Percentiles rank a stretch among this genome's conserved stretches.
These are phyloP conservation scores for Palloptera scutellata DNA, from an alignment of 2,888 invertebrate species.

Conservation along the genomic window DNA sequence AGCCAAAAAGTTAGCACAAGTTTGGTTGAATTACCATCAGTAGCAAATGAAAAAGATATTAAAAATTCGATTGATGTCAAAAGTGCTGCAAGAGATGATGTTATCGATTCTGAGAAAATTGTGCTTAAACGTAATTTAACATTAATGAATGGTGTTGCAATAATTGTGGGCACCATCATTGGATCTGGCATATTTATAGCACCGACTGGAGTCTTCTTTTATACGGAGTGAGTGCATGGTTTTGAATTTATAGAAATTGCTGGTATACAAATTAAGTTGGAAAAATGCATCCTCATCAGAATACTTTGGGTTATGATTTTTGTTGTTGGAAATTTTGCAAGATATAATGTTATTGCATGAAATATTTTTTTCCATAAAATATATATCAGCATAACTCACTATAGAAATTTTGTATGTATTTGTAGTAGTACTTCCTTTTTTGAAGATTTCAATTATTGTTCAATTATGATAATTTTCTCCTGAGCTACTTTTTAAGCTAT, in stretches of 20 bases:
- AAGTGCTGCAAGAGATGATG: conserved; percentile 20
- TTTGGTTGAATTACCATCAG: conserved; percentile 43
- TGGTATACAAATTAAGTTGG: too few relatives aligned
- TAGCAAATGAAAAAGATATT: conserved; percentile 33
- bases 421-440: too few relatives aligned
- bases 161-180: conserved; percentile 88
- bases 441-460: too few relatives aligned
- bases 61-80: conserved; percentile 11
- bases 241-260: neutral
- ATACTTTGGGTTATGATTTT: too few relatives aligned
- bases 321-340: too few relatives aligned
- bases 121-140: conserved; percentile 84
- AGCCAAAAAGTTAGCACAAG: conserved; percentile 54
- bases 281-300: too few relatives aligned
- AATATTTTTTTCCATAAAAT: too few relatives aligned
- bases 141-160: conserved; percentile 83
- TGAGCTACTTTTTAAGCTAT: too few relatives aligned
- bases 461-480: too few relatives aligned
- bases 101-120: conserved; percentile 66
- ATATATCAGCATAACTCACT: too few relatives aligned
- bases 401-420: too few relatives aligned
- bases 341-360: too few relatives aligned
- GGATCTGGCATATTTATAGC: conserved; percentile 94
- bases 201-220: conserved; percentile 79
- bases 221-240: conserved; percentile 71